A percentile compares a stretch with the other conserved stretches of the same genome.
These are phyloP conservation scores for Eilema depressum DNA, from an alignment of 2,888 invertebrate genomes.

Conservation along the genomic window DNA sequence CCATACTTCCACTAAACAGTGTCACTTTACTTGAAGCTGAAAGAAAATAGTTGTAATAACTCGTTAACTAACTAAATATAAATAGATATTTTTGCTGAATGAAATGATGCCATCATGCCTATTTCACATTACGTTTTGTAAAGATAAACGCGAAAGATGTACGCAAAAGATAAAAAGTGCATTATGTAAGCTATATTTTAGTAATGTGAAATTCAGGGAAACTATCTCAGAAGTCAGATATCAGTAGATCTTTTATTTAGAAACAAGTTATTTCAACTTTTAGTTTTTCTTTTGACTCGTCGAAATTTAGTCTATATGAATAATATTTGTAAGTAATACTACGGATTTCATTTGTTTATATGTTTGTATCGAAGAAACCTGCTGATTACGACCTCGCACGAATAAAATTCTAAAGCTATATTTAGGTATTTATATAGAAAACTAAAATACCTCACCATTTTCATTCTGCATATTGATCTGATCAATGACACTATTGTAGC, in stretches of 20 bases:
- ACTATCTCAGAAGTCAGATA: background rate
- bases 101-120: background rate
- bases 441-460: slow-evolving; percentile 16
- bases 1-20: slow-evolving; percentile 72
- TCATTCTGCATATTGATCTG: slow-evolving; percentile 3
- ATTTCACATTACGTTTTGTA: background rate
- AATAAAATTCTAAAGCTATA: background rate
- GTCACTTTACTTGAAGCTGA: slow-evolving; percentile 72
- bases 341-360: too few species aligned
- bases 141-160: background rate
- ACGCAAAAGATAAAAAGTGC: too few species aligned
- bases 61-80: background rate
- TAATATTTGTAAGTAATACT: too few species aligned
- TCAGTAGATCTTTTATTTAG: background rate
- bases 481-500: slow-evolving; percentile 20
- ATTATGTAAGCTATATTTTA: too few species aligned
- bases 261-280: background rate
- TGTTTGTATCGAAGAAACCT: too few species aligned
- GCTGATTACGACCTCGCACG: too few species aligned
- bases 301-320: too few species aligned
- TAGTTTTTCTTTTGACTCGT: too few species aligned
- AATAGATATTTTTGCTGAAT: too few species aligned
- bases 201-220: too few species aligned
- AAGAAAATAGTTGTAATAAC: slow-evolving; percentile 15
- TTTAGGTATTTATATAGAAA: background rate